A percentile compares a stretch with the other conserved stretches of the same genome.
These are phyloP conservation scores for Temnothorax curvispinosus DNA, from an alignment of 1,140 invertebrate species.

Conservation along the genomic window DNA sequence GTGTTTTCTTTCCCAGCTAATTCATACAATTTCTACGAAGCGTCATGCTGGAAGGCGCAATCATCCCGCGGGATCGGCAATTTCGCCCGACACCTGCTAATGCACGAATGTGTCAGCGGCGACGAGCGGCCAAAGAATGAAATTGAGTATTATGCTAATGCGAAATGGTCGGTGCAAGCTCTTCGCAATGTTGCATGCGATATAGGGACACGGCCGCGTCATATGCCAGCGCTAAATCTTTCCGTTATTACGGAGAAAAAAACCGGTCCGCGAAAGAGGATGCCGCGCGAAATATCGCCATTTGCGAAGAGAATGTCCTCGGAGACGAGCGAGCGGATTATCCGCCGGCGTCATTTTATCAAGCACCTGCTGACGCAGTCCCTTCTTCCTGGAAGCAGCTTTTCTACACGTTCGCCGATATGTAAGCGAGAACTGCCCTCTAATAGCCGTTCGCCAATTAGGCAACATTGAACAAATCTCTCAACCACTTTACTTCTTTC, in stretches of 20 bases:
- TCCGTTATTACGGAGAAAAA: constrained; percentile 43
- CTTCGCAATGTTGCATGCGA: constrained; percentile 45
- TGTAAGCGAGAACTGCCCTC: constrained; percentile 1
- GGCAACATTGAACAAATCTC: constrained; percentile 17
- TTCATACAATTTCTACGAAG: constrained; percentile 57
- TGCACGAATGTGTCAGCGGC: constrained; percentile 52
- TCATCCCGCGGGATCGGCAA: constrained; percentile 52
- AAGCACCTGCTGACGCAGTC: constrained; percentile 45
- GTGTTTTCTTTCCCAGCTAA: constrained; percentile 40
- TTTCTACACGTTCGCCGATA: constrained; percentile 28
- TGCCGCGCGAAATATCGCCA: constrained; percentile 48
- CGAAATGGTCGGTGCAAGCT: constrained; percentile 40
- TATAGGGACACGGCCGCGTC: constrained; percentile 31
- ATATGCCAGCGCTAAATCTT: constrained; percentile 44
- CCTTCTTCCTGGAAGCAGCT: constrained; percentile 38
- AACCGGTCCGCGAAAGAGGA: constrained; percentile 48
- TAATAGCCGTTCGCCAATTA: constrained; percentile 41
- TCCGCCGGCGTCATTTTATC: constrained; percentile 47
- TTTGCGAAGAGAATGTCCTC: constrained; percentile 35
- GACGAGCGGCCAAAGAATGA: constrained; percentile 47
- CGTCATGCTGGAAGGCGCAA: constrained; percentile 57
- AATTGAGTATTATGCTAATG: constrained; percentile 62
- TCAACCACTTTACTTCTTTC: neutral
- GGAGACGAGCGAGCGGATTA: constrained; percentile 47
- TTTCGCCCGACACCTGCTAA: constrained; percentile 57